Percentiles rank a stretch among this genome's conserved stretches.
phyloP scores from a whole-genome alignment of 2,888 invertebrate species.

The Cephus sareptanus region DNA sequence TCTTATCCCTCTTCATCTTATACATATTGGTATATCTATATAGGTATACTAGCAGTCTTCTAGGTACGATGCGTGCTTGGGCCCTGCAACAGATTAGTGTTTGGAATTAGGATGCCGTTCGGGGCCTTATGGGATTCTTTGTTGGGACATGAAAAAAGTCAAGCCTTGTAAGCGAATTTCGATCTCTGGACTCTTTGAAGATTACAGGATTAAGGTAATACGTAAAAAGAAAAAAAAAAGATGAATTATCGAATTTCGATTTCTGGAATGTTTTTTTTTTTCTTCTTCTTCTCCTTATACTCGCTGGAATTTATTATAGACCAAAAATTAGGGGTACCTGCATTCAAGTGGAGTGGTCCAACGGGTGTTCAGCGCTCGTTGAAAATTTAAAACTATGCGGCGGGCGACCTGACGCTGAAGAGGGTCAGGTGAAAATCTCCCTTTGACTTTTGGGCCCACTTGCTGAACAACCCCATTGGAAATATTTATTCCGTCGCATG shows the following conservation, averaged over 20 bases:
- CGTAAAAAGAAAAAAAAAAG: neutral
- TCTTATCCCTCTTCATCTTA: slow-evolving; percentile 34
- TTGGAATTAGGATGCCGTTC: slow-evolving; percentile 35
- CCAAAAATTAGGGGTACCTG: neutral
- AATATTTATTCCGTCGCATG: slow-evolving; percentile 1
- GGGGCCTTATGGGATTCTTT: neutral
- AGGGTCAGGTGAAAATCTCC: slow-evolving; percentile 45
- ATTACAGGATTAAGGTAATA: neutral
- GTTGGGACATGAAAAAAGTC: neutral
- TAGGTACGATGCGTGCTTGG: neutral
- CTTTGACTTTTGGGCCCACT: slow-evolving; percentile 21
- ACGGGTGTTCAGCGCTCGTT: neutral
- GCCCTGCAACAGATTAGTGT: slow-evolving; percentile 42
- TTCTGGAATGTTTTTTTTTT: neutral
- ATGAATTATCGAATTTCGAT: neutral
- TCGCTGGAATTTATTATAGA: too few relatives aligned
- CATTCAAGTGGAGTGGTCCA: neutral
- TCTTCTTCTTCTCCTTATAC: too few relatives aligned
- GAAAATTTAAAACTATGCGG: slow-evolving; percentile 1
- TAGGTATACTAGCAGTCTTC: neutral
- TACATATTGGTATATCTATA: slow-evolving; percentile 33
- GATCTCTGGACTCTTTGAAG: neutral
- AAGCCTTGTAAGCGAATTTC: neutral
- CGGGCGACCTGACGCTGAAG: slow-evolving; percentile 20
- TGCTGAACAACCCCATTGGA: slow-evolving; percentile 9